A percentile compares a stretch with the other conserved stretches of the same genome.
These are phyloP conservation scores for Chrysocyon brachyurus DNA, from an alignment of 2,797 vertebrate species.

Conservation along the genomic window DNA sequence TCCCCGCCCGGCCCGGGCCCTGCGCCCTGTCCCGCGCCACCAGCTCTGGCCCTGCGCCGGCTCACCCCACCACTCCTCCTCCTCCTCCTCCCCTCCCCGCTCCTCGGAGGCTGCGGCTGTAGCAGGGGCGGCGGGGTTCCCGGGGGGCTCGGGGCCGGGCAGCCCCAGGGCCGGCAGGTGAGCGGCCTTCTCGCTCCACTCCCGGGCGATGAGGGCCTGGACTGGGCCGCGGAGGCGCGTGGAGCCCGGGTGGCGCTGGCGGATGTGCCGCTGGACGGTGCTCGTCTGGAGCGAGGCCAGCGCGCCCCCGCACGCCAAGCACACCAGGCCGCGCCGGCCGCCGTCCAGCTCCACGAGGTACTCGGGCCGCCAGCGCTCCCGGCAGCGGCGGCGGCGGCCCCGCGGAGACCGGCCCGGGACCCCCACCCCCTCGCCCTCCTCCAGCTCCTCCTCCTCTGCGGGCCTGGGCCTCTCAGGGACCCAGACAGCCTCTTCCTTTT, in stretches of 20 bases:
- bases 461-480: slow-evolving; percentile 78
- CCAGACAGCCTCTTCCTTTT: slow-evolving; percentile 84
- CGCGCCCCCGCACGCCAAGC: slow-evolving; percentile 95
- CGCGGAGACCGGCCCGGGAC: slow-evolving; percentile 39
- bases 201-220: slow-evolving; percentile 92
- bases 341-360: slow-evolving; percentile 94
- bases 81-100: slow-evolving; percentile 78
- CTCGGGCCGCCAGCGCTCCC: slow-evolving; percentile 93
- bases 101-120: slow-evolving; percentile 52
- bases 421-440: slow-evolving; percentile 70
- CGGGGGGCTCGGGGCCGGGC: slow-evolving; percentile 58
- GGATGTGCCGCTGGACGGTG: slow-evolving; percentile 94
- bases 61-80: slow-evolving; percentile 78
- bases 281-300: slow-evolving; percentile 93
- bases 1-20: neutral
- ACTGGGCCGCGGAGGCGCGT: slow-evolving; percentile 89
- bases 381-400: slow-evolving; percentile 88
- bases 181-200: slow-evolving; percentile 92
- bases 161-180: slow-evolving; percentile 79
- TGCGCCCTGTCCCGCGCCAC: slow-evolving; percentile 52
- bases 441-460: slow-evolving; percentile 42
- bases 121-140: neutral
- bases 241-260: slow-evolving; percentile 93
- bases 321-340: slow-evolving; percentile 91
- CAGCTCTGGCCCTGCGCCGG: slow-evolving; percentile 38